Percentiles rank a stretch among this genome's conserved stretches.
phyloP scores from a whole-genome alignment of 1,140 invertebrate species.

The Dendroctonus ponderosae region DNA sequence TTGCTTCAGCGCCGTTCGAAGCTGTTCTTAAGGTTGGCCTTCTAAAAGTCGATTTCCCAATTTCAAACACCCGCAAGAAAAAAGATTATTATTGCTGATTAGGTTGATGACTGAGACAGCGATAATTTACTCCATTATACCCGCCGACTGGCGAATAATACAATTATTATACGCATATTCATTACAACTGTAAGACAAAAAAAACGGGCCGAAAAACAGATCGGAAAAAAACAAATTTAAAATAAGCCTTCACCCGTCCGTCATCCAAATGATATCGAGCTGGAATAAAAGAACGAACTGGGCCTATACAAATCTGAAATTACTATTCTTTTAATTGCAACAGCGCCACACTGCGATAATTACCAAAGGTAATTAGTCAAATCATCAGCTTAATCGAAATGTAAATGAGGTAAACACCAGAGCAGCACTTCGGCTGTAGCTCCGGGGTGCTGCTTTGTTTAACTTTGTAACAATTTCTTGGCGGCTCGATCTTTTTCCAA shows the following conservation, averaged over 20 bases:
- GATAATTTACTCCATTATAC: constrained; percentile 12
- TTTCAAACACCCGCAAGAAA: not conserved
- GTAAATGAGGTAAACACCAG: constrained; percentile 22
- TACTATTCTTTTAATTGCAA: constrained; percentile 22
- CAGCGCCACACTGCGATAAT: constrained; percentile 24
- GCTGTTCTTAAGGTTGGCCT: not conserved
- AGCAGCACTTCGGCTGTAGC: not conserved
- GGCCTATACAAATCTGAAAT: constrained; percentile 21
- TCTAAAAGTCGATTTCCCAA: not conserved
- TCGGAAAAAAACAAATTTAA: constrained; percentile 12
- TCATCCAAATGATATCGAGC: constrained; percentile 10
- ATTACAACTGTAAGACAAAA: not conserved
- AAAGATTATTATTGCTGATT: constrained; percentile 14
- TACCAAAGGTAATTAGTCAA: constrained; percentile 23
- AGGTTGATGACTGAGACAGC: constrained; percentile 13
- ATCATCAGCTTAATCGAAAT: constrained; percentile 26
- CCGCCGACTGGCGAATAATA: constrained; percentile 13
- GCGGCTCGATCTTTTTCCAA: too few species aligned
- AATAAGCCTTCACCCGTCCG: constrained; percentile 10
- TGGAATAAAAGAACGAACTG: constrained; percentile 16
- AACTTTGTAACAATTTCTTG: constrained; percentile 8
- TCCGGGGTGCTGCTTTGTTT: constrained; percentile 1
- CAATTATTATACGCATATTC: constrained; percentile 13
- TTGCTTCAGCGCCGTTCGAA: not conserved
- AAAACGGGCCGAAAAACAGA: not conserved